phyloP scores from a whole-genome alignment of 2,113 vertebrate species.

The Turdus rufiventris region DNA sequence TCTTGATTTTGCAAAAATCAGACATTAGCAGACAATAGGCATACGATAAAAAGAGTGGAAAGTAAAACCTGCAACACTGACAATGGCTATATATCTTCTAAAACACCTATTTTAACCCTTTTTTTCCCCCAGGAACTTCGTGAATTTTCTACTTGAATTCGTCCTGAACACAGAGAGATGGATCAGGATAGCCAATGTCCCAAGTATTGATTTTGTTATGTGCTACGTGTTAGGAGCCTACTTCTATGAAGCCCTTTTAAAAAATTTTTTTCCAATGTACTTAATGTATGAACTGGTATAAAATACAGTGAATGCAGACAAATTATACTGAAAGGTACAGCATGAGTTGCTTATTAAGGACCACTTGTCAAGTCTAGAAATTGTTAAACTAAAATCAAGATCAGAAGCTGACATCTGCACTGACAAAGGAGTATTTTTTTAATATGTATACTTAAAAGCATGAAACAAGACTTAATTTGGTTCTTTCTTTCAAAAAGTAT shows the following conservation, averaged over 20 bases:
- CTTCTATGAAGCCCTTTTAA: background rate
- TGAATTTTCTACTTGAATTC: background rate
- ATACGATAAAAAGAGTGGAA: background rate
- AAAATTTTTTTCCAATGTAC: background rate
- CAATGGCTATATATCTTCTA: background rate
- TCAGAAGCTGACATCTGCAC: background rate
- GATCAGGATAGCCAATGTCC: background rate
- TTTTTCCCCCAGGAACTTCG: background rate
- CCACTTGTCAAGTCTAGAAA: background rate
- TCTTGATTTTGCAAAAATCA: background rate
- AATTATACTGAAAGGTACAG: background rate
- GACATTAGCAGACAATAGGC: background rate
- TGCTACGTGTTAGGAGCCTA: background rate
- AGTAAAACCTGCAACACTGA: background rate
- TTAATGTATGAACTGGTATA: background rate
- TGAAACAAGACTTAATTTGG: background rate
- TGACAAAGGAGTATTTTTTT: background rate
- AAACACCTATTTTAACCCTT: background rate
- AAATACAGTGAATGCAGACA: background rate
- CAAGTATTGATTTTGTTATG: background rate
- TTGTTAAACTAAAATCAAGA: background rate
- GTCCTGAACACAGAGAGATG: background rate
- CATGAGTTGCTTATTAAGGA: background rate
- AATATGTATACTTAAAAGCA: background rate
- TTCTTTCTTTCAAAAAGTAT: background rate